Conservation (phyloP, 2,113 vertebrate species). For the Microcebus griseorufus region DNA sequence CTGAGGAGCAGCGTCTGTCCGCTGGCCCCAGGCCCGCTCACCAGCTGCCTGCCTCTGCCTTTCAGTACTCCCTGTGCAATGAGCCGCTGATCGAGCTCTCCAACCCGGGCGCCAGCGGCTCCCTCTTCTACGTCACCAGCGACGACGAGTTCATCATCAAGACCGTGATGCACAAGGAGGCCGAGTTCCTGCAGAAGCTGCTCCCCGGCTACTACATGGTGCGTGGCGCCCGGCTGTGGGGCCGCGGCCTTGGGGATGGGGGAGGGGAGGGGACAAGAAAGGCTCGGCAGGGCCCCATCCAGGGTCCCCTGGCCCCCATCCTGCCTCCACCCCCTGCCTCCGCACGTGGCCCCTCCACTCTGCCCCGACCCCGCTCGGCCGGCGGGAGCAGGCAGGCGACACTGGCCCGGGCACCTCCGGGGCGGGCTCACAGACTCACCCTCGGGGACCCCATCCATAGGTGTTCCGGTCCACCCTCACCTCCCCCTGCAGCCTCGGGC, state of each 20-base stretch:
- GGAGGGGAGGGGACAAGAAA: too few species aligned
- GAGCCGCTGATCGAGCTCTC: conserved; percentile 98
- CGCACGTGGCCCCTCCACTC: too few species aligned
- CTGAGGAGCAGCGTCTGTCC: not conserved
- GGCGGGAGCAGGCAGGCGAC: not conserved
- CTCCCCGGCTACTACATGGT: conserved; percentile 99
- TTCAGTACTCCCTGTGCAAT: conserved; percentile 96
- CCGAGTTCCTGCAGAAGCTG: conserved; percentile 98
- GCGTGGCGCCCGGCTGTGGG: conserved; percentile 37
- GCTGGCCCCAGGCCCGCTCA: rapidly evolving
- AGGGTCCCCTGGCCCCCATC: too few species aligned
- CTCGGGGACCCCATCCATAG: rapidly evolving
- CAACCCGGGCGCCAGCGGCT: conserved; percentile 97
- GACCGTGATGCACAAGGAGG: conserved; percentile 99
- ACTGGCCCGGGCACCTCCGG: too few species aligned
- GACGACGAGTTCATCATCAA: conserved; percentile 99
- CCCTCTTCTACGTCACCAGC: conserved; percentile 97
- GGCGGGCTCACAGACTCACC: not conserved
- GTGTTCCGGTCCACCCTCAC: not conserved
- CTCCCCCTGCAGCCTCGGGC: not conserved
- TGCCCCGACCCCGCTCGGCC: too few species aligned
- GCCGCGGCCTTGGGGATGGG: too few species aligned
- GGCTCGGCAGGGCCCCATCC: too few species aligned
- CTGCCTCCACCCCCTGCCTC: too few species aligned
- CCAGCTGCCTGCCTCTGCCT: not conserved